phyloP scores from a whole-genome alignment of 2,797 vertebrate species.

The Leontocebus nigricollis region DNA sequence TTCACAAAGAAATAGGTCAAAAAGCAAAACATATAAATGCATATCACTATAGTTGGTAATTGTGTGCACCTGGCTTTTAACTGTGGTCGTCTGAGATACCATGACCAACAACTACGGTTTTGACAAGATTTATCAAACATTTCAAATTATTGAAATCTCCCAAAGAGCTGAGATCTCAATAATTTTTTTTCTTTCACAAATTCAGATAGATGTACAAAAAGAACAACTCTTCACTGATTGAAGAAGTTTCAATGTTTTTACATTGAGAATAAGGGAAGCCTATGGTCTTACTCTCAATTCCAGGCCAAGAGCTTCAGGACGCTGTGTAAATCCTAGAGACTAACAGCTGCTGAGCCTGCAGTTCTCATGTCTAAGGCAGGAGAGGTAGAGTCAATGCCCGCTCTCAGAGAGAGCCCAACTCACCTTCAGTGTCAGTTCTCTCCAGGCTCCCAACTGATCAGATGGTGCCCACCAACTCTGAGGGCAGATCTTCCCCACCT shows the following conservation, averaged over 20 bases:
- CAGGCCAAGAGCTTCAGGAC: background rate
- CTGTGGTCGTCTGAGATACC: background rate
- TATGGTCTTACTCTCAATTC: background rate
- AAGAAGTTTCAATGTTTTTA: too few species aligned
- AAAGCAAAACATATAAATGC: background rate
- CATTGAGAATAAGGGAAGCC: background rate
- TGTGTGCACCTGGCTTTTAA: background rate
- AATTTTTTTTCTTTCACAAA: background rate
- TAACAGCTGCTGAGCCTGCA: background rate
- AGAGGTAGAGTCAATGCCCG: background rate
- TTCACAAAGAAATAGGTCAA: background rate
- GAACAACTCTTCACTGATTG: background rate
- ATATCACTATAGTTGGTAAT: background rate
- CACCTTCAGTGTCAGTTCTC: background rate
- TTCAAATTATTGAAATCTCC: too few species aligned
- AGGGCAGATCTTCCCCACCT: background rate
- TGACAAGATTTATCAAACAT: background rate
- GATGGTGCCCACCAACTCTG: background rate
- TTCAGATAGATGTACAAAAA: background rate
- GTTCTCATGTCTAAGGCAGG: background rate
- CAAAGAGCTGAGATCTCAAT: background rate
- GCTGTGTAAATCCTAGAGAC: background rate
- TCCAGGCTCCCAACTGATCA: too few species aligned
- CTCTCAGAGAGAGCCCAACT: background rate
- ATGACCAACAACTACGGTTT: background rate